A percentile compares a stretch with the other conserved stretches of the same genome.
Conservation (phyloP, 64 coral and sea anemone species). For the Orbicella faveolata region DNA sequence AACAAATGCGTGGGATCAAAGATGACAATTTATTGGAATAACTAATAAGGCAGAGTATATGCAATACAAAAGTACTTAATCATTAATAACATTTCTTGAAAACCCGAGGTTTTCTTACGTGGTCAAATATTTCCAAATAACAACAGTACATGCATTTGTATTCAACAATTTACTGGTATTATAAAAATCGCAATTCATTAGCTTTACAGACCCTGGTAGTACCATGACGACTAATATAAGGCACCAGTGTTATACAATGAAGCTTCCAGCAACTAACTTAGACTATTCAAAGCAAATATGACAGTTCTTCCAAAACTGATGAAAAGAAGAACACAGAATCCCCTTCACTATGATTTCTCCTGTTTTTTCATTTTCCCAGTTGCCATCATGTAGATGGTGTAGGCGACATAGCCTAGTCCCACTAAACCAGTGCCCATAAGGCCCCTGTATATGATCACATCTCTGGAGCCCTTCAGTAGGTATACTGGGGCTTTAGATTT, state of each 20-base stretch:
- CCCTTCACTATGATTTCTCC: slow-evolving; percentile 22
- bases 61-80: too few species aligned
- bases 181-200: too few species aligned
- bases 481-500: slow-evolving; percentile 75
- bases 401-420: slow-evolving; percentile 39
- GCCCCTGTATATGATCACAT: slow-evolving; percentile 66
- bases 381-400: slow-evolving; percentile 73
- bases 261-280: not conserved
- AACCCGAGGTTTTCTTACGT: too few species aligned
- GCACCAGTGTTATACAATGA: not conserved
- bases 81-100: too few species aligned
- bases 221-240: not conserved
- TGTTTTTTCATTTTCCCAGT: slow-evolving; percentile 83
- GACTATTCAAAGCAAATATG: not conserved
- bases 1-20: too few species aligned
- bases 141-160: too few species aligned
- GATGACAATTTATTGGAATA: too few species aligned
- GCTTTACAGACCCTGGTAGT: not conserved
- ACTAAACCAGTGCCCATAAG: slow-evolving; percentile 40
- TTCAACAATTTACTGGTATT: too few species aligned
- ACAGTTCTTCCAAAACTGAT: not conserved
- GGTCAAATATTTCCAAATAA: too few species aligned
- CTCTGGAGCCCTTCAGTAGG: slow-evolving; percentile 63
- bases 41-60: too few species aligned
- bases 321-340: not conserved